Evolutionary conservation across 2,888 invertebrate species (phyloP).

Genomic region (Melipona bicolor): DNA sequence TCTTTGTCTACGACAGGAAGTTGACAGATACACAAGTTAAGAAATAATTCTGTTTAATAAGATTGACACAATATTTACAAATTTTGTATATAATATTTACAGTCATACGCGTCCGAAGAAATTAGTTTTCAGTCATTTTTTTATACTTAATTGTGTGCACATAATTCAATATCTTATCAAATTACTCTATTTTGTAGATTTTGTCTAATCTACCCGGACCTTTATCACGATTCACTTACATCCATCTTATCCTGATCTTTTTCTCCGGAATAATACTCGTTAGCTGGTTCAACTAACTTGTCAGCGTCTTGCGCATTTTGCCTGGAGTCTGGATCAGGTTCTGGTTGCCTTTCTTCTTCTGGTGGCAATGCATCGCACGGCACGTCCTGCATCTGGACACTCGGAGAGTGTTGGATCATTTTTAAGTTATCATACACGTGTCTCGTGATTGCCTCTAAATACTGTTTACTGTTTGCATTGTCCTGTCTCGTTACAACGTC

Average conservation of each 20-base stretch:
- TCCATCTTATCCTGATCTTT: conserved; percentile 93
- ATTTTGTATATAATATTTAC: conserved; percentile 43
- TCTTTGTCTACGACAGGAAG: background rate
- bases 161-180: background rate
- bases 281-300: conserved; percentile 92
- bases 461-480: conserved; percentile 98
- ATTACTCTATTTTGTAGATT: too few relatives aligned
- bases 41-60: conserved; percentile 43
- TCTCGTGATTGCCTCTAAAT: conserved; percentile 95
- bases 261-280: conserved; percentile 96
- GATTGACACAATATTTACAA: conserved; percentile 45
- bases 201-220: background rate
- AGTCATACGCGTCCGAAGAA: conserved; percentile 5
- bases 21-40: background rate
- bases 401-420: conserved; percentile 96
- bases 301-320: conserved; percentile 92
- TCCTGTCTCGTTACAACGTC: conserved; percentile 94
- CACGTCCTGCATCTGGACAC: conserved; percentile 98
- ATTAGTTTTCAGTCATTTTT: background rate
- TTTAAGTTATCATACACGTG: conserved; percentile 97
- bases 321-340: conserved; percentile 93
- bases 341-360: conserved; percentile 90
- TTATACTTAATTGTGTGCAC: background rate
- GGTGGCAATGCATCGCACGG: conserved; percentile 92
- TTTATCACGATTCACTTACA: conserved; percentile 75